phyloP scores from a whole-genome alignment of 1,140 invertebrate genomes.

The Caenorhabditis briggsae region DNA sequence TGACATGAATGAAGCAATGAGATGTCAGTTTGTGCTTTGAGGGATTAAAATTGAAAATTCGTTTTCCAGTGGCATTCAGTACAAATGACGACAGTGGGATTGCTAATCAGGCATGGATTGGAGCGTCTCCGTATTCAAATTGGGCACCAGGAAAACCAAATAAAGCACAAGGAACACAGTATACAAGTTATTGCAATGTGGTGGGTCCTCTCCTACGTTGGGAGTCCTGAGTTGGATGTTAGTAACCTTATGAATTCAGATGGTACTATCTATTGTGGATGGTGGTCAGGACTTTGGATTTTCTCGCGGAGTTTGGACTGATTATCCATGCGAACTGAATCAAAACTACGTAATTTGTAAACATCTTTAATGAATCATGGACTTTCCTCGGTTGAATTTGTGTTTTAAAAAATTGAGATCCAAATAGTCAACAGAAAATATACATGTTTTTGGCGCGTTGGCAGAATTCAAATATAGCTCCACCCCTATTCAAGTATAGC shows the following conservation, averaged over 20 bases:
- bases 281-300: conserved; percentile 10
- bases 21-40: not conserved
- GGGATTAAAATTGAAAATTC: not conserved
- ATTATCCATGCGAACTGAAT: not conserved
- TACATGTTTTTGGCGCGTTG: too few relatives aligned
- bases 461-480: too few relatives aligned
- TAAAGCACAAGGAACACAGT: conserved; percentile 8
- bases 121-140: conserved; percentile 22
- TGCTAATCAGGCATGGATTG: conserved; percentile 21
- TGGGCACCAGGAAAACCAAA: conserved; percentile 34
- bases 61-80: conserved; percentile 36
- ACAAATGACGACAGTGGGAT: not conserved
- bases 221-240: not conserved
- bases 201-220: too few relatives aligned
- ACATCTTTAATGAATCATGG: not conserved
- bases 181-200: conserved; percentile 32
- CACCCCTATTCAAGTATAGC: too few relatives aligned
- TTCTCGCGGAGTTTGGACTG: conserved; percentile 4
- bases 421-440: too few relatives aligned
- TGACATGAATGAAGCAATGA: conserved; percentile 22
- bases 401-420: too few relatives aligned
- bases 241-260: not conserved
- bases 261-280: not conserved
- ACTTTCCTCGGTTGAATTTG: too few relatives aligned
- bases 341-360: conserved; percentile 5